Base-by-base conservation (phyloP, 2,888 invertebrate genomes). In the Cheilosia grossa region DNA sequence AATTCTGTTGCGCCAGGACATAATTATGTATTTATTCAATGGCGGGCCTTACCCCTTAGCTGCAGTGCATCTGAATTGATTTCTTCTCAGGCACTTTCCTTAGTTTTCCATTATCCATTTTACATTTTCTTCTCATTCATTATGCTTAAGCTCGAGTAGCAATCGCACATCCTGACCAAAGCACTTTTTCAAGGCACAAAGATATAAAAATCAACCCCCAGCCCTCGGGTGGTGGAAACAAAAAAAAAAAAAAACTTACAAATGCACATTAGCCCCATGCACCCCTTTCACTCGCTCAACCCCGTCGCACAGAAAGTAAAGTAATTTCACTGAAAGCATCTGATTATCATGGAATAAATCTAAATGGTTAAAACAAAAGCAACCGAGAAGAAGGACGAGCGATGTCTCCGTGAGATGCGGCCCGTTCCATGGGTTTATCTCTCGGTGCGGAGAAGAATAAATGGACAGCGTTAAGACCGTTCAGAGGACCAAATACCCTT, bases 331-430 rank as follows among this genome's bases (percentile, higher is more conserved):
- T 88, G 87, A 88, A 88, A 88, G 88, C 88, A 87, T 87, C 86
- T 88, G 88, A 87, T 88, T 88, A 88, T 88, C 88, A 80, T 81
- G 63, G 87, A 88, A 88, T 88, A 87, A 88, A 88, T 88, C 88
- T 87, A 87, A 88, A 88, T 87, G 87, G 87, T 86, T 87, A 79
- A 87, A 87, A 87, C 82, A 87, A 87, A 87, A 77, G 59, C 79
- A 61, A 74, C 59, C 58, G 53, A 24, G 33, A 9, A 3, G 67
- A 10, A 27, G 24, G 19, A 40, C 51, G 33, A 30, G 40, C 53
- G 59, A 67, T 66, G 69, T 67, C 53, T 77, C 59, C 47, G 78
- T 73, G 78, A 67, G 42, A 59, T 70, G 64, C 67, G 72, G 67
- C 72, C 72, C 74, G 9, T 33, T 77, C 37, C 4, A 61, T 53